Percentiles rank a stretch among this genome's conserved stretches.
Evolutionary conservation across 2,113 vertebrate genomes (phyloP).

Genomic region (Eulemur macaco): DNA sequence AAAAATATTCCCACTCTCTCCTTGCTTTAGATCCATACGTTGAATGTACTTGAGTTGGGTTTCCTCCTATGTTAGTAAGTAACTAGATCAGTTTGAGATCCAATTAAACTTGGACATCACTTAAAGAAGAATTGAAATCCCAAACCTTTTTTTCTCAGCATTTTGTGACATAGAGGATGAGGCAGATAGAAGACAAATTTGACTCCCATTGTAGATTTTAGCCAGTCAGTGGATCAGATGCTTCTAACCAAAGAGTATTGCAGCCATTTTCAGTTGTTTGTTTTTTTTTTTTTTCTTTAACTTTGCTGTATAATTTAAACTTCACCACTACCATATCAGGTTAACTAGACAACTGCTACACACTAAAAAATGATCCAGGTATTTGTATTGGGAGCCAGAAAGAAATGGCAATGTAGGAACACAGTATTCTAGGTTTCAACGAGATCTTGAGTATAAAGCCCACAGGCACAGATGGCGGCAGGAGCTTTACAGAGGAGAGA

Average conservation of each 20-base stretch:
- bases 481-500: background rate
- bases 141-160: background rate
- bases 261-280: background rate
- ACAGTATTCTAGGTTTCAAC: background rate
- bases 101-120: background rate
- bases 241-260: background rate
- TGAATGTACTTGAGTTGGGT: background rate
- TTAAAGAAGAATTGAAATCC: background rate
- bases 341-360: background rate
- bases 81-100: background rate
- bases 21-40: background rate
- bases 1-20: background rate
- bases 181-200: background rate
- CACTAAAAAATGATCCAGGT: background rate
- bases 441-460: background rate
- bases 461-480: background rate
- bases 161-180: background rate
- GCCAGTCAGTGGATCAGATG: background rate
- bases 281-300: background rate
- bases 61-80: background rate
- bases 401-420: background rate
- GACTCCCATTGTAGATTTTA: background rate
- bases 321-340: background rate
- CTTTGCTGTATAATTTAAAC: background rate
- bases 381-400: background rate